Percentiles rank a stretch among this genome's conserved stretches.
These are phyloP conservation scores for Axea sp. DNA, from an alignment of 2,888 invertebrate genomes.

Conservation along the genomic window DNA sequence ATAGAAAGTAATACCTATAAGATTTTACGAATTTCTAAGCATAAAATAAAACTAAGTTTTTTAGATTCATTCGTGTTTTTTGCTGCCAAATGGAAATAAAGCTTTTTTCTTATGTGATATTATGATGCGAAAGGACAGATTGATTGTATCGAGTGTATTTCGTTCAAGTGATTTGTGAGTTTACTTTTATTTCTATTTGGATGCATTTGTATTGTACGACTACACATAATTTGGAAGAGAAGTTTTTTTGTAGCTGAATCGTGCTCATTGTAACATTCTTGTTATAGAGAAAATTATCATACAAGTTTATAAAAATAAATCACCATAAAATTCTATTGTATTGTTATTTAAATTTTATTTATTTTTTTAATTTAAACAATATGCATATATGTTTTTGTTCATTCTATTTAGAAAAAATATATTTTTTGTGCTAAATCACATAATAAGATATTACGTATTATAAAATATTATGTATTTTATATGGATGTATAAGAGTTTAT, in stretches of 20 bases:
- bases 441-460: too few species aligned
- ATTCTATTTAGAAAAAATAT: too few species aligned
- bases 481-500: too few species aligned
- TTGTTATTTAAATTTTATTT: too few species aligned
- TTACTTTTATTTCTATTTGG: constrained; percentile 27
- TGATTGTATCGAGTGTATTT: constrained; percentile 20
- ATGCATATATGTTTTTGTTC: too few species aligned
- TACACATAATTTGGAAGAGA: constrained; percentile 3
- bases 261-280: constrained; percentile 32
- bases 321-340: too few species aligned
- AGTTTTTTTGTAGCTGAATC: constrained; percentile 33
- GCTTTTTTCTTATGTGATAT: constrained; percentile 5
- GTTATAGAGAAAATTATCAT: constrained; percentile 32
- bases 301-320: constrained; percentile 35
- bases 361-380: too few species aligned
- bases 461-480: too few species aligned
- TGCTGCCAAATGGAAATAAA: constrained; percentile 21
- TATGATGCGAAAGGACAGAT: constrained; percentile 5
- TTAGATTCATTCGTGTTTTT: constrained; percentile 13
- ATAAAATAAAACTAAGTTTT: constrained; percentile 12
- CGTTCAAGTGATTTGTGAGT: background rate
- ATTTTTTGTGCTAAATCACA: too few species aligned
- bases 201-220: constrained; percentile 28
- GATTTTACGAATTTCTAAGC: background rate
- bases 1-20: background rate